phyloP scores from a whole-genome alignment of 2,888 invertebrate species.

The Tachina grossa region DNA sequence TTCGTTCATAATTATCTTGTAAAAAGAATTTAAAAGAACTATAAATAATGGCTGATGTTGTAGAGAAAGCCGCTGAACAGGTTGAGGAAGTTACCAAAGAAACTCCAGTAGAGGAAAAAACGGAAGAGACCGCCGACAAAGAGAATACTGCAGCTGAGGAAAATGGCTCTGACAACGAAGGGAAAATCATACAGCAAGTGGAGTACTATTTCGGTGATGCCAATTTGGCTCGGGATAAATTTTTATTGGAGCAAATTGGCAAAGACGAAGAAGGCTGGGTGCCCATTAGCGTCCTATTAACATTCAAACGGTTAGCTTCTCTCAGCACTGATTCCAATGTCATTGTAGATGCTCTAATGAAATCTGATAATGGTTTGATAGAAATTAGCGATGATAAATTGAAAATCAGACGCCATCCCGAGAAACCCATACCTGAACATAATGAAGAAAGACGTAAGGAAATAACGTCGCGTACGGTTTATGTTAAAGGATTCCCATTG shows the following conservation, averaged over 20 bases:
- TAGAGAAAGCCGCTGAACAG: constrained; percentile 73
- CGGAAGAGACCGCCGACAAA: constrained; percentile 40
- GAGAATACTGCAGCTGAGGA: constrained; percentile 14
- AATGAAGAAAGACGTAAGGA: constrained; percentile 92
- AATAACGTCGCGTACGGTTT: constrained; percentile 89
- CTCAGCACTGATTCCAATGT: constrained; percentile 87
- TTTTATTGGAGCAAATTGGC: constrained; percentile 92
- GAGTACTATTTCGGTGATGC: constrained; percentile 90
- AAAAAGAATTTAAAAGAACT: constrained; percentile 19
- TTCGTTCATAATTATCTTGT: constrained; percentile 45
- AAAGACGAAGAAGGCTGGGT: constrained; percentile 97
- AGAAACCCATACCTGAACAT: constrained; percentile 89
- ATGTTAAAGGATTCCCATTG: constrained; percentile 93
- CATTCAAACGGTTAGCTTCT: constrained; percentile 92
- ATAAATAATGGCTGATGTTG: constrained; percentile 78
- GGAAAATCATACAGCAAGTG: constrained; percentile 87
- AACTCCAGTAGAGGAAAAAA: constrained; percentile 49
- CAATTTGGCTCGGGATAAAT: constrained; percentile 96
- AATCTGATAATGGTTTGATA: constrained; percentile 88
- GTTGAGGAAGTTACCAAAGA: constrained; percentile 67
- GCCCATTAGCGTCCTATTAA: constrained; percentile 90
- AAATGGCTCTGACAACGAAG: constrained; percentile 47
- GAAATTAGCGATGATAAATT: constrained; percentile 86
- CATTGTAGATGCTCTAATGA: constrained; percentile 89
- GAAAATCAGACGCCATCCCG: constrained; percentile 88